A percentile compares a stretch with the other conserved stretches of the same genome.
Conservation (phyloP, 2,888 invertebrate species). For the Cheilosia grossa region DNA sequence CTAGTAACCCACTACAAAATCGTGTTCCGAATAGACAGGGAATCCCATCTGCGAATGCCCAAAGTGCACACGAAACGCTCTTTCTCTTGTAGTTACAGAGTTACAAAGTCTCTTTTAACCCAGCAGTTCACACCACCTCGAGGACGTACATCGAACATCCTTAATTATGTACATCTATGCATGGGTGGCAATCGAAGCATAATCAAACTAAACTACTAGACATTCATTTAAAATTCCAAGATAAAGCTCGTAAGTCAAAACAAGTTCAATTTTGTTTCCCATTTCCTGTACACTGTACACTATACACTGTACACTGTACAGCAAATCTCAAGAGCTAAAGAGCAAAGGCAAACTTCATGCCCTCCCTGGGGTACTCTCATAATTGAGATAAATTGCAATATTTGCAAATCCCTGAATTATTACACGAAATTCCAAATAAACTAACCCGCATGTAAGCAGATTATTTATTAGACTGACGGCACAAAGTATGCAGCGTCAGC, state of each 20-base stretch:
- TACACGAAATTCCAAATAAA: constrained; percentile 58
- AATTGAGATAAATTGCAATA: constrained; percentile 73
- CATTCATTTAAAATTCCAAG: constrained; percentile 11
- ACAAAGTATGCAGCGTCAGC: constrained; percentile 68
- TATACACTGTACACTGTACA: too few relatives aligned
- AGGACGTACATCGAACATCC: not conserved
- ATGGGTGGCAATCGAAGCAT: not conserved
- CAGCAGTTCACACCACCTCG: too few relatives aligned
- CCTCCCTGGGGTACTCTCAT: constrained; percentile 31
- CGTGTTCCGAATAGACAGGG: too few relatives aligned
- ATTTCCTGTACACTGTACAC: too few relatives aligned
- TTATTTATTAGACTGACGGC: constrained; percentile 51
- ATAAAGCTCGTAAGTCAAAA: constrained; percentile 24
- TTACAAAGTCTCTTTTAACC: too few relatives aligned
- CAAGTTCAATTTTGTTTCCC: constrained; percentile 31
- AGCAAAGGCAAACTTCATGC: constrained; percentile 35
- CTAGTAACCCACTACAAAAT: too few relatives aligned
- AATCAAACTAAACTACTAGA: constrained; percentile 17
- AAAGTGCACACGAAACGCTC: too few relatives aligned
- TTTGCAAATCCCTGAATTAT: constrained; percentile 65
- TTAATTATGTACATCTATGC: not conserved
- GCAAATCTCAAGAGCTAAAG: constrained; percentile 5
- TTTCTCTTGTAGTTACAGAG: too few relatives aligned
- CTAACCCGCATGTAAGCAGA: constrained; percentile 48
- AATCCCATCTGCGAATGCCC: too few relatives aligned